Conservation (phyloP, 2,797 vertebrate genomes). For the Sebastes goodei region DNA sequence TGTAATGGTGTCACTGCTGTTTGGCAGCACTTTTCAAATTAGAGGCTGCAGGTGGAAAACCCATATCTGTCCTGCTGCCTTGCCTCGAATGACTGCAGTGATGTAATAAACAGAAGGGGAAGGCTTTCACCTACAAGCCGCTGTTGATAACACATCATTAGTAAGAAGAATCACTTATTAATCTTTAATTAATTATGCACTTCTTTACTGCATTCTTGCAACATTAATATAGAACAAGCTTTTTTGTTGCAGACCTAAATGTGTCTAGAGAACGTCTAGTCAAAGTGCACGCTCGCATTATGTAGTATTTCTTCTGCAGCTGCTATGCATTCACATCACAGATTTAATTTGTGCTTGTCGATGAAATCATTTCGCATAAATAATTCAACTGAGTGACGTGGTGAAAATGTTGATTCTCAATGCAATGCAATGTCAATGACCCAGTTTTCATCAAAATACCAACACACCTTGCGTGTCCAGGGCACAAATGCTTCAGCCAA, state of each 20-base stretch:
- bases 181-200: neutral
- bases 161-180: neutral
- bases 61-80: neutral
- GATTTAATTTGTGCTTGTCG: neutral
- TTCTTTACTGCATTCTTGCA: neutral
- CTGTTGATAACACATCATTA: neutral
- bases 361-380: neutral
- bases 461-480: neutral
- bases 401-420: neutral
- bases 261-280: neutral
- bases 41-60: constrained; percentile 5
- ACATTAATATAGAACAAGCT: neutral
- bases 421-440: neutral
- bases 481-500: neutral
- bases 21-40: constrained; percentile 20
- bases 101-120: neutral
- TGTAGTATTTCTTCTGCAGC: neutral
- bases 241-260: neutral
- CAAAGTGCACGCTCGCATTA: neutral
- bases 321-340: neutral
- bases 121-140: neutral
- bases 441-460: neutral
- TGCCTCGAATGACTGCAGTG: neutral
- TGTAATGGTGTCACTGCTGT: constrained; percentile 2
- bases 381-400: neutral